Conservation (phyloP, 37 sponge, comb jelly and placozoan species). For the Ianthella basta region DNA sequence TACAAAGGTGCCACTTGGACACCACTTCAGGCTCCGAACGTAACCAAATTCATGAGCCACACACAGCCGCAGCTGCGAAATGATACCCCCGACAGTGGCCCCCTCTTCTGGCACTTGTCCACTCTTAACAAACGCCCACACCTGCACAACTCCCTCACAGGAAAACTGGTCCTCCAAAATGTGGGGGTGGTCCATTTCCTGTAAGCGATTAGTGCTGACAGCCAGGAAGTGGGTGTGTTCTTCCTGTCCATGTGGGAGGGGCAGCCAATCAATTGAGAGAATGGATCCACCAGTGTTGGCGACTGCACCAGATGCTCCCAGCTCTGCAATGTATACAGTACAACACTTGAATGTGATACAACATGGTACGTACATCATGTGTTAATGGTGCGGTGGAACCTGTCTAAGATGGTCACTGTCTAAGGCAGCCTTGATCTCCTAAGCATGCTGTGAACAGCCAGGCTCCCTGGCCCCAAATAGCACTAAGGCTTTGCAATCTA, state of each 20-base stretch:
- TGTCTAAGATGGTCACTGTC: neutral
- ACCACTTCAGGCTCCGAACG: constrained; percentile 68
- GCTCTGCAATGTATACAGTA: neutral
- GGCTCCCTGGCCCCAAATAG: too few relatives aligned
- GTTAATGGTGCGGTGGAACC: too few relatives aligned
- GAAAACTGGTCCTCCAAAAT: neutral
- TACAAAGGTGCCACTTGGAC: constrained; percentile 31
- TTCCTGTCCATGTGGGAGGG: neutral
- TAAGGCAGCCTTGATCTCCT: neutral
- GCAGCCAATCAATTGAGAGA: neutral
- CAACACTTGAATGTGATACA: too few relatives aligned
- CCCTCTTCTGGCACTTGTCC: too few relatives aligned
- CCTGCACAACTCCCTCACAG: neutral
- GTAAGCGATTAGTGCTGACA: neutral
- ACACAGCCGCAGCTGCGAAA: constrained; percentile 32
- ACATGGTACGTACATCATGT: too few relatives aligned
- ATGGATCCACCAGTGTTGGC: neutral
- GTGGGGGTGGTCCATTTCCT: neutral
- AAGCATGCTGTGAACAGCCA: too few relatives aligned
- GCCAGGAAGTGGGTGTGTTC: neutral
- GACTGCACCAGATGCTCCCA: neutral
- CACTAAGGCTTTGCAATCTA: too few relatives aligned
- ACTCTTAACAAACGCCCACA: neutral
- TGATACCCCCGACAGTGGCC: neutral
- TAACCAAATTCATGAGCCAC: constrained; percentile 55